These are phyloP conservation scores for Bemisia tabaci DNA, from an alignment of 1,140 invertebrate species.

Conservation along the genomic window DNA sequence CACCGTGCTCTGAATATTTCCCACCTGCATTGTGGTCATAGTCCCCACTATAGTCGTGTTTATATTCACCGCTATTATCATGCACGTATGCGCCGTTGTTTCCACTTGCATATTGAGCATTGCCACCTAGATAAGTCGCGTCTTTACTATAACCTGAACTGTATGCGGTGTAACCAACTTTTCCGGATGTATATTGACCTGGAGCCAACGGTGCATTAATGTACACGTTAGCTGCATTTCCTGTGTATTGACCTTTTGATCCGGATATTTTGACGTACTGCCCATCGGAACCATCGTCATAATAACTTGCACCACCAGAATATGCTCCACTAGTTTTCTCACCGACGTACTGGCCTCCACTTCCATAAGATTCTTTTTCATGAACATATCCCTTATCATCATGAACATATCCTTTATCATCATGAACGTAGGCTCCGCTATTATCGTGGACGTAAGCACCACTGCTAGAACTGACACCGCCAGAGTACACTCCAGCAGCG, in stretches of 20 bases:
- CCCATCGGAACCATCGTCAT: conserved; percentile 2
- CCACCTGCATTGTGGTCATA: conserved; percentile 13
- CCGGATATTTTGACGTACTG: conserved; percentile 2
- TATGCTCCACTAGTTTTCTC: conserved; percentile 13
- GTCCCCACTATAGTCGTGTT: conserved; percentile 21
- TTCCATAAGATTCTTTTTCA: neutral
- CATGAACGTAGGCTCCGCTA: conserved; percentile 7
- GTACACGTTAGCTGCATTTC: neutral
- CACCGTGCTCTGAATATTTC: no score
- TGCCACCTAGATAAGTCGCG: conserved; percentile 18
- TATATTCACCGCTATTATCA: conserved; percentile 27
- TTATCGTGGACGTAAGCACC: neutral
- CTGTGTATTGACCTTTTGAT: neutral
- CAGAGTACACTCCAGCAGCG: neutral
- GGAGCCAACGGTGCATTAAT: neutral
- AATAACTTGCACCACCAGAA: conserved; percentile 10
- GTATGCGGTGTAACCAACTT: conserved; percentile 32
- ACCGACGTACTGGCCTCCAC: neutral
- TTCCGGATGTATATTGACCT: conserved; percentile 27
- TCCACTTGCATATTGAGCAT: conserved; percentile 28
- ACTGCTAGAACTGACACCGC: neutral
- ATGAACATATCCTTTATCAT: conserved; percentile 4
- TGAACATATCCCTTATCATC: neutral
- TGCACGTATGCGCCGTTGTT: conserved; percentile 29
- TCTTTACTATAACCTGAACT: conserved; percentile 32